Evolutionary conservation across 2,888 invertebrate genomes (phyloP).

Genomic region (Rhingia campestris): DNA sequence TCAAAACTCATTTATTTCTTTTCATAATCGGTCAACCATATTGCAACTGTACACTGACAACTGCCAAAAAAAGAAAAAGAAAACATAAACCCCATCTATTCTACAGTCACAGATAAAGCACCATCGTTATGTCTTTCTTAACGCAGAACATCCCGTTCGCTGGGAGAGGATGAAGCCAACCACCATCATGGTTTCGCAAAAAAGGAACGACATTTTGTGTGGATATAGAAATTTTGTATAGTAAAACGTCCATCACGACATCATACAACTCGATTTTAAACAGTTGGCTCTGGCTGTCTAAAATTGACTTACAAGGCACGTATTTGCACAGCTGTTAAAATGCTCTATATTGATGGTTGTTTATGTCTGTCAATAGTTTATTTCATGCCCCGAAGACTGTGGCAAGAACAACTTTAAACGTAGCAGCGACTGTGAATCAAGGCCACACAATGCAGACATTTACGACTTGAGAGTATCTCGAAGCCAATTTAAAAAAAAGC

Average conservation of each 20-base stretch:
- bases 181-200: too few species aligned
- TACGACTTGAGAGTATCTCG: conserved; percentile 8
- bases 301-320: neutral
- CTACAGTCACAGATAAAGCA: conserved; percentile 1
- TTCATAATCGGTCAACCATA: conserved; percentile 14
- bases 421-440: conserved; percentile 50
- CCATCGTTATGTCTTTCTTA: neutral
- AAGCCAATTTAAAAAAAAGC: neutral
- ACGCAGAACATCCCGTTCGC: neutral
- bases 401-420: conserved; percentile 11
- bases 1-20: conserved; percentile 1
- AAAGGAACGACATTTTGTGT: too few species aligned
- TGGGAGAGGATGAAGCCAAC: neutral
- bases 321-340: conserved; percentile 23
- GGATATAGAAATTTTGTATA: too few species aligned
- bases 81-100: neutral
- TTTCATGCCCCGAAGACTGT: neutral
- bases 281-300: neutral
- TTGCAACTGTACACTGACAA: neutral
- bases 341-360: neutral
- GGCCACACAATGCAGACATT: conserved; percentile 63
- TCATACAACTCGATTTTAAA: too few species aligned
- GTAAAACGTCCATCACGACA: too few species aligned
- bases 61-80: neutral
- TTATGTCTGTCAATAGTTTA: neutral